phyloP scores from a whole-genome alignment of 2,797 vertebrate genomes.

The Pelodytes ibericus region DNA sequence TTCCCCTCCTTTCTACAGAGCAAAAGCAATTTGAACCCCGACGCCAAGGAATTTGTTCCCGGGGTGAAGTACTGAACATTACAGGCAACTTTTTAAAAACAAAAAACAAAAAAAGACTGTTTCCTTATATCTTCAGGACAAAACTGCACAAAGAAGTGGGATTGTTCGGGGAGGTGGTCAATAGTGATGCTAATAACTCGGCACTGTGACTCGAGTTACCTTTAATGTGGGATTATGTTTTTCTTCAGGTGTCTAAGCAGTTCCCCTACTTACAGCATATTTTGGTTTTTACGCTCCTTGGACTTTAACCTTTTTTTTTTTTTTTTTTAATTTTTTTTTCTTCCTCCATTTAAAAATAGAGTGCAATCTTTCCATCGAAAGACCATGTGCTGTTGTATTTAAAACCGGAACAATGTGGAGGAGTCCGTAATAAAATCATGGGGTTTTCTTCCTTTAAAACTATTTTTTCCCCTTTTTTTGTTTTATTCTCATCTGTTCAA shows the following conservation, averaged over 20 bases:
- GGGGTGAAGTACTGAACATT: slow-evolving; percentile 94
- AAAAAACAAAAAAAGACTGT: slow-evolving; percentile 58
- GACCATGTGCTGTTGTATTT: slow-evolving; percentile 55
- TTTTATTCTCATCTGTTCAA: neutral
- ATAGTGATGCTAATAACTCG: slow-evolving; percentile 64
- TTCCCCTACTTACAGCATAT: slow-evolving; percentile 64
- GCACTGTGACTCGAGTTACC: slow-evolving; percentile 67
- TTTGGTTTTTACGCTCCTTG: slow-evolving; percentile 52
- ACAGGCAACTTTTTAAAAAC: slow-evolving; percentile 66
- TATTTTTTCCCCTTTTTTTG: neutral
- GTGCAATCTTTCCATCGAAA: slow-evolving; percentile 59
- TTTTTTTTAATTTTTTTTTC: slow-evolving; percentile 21
- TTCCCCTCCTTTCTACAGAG: slow-evolving; percentile 73
- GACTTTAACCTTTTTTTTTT: slow-evolving; percentile 50
- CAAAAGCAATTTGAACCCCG: slow-evolving; percentile 96
- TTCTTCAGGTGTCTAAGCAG: slow-evolving; percentile 72
- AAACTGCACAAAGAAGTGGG: slow-evolving; percentile 54
- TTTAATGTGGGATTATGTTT: slow-evolving; percentile 65
- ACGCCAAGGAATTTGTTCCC: slow-evolving; percentile 96
- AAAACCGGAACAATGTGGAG: slow-evolving; percentile 48
- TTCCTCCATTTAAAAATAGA: slow-evolving; percentile 59
- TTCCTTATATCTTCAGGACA: slow-evolving; percentile 60
- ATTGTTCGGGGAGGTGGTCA: slow-evolving; percentile 46
- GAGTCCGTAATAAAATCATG: slow-evolving; percentile 42
- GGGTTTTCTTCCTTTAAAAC: neutral